Conservation (phyloP, 2,113 vertebrate genomes). For the Macroglossus sobrinus region DNA sequence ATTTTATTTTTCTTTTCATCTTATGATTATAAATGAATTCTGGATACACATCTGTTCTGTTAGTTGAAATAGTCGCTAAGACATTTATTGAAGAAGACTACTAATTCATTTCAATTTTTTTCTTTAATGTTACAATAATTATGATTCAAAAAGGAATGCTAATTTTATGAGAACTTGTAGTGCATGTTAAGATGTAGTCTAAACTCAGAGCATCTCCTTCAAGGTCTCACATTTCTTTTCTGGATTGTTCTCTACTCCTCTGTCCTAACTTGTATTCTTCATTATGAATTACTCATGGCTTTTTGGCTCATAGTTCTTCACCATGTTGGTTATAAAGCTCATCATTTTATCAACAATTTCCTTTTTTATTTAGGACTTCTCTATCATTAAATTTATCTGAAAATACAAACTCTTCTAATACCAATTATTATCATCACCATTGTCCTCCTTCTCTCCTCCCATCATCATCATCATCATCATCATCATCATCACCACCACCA, state of each 20-base stretch:
- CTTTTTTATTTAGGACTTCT: background rate
- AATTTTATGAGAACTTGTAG: constrained; percentile 55
- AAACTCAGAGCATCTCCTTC: constrained; percentile 21
- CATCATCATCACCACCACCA: background rate
- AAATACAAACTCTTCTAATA: background rate
- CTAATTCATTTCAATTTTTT: constrained; percentile 78
- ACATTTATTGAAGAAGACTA: constrained; percentile 76
- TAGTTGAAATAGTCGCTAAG: constrained; percentile 67
- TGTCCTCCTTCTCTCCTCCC: no score
- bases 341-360: background rate
- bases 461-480: background rate
- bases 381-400: background rate
- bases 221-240: constrained; percentile 38
- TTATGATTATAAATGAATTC: constrained; percentile 69
- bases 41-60: constrained; percentile 70
- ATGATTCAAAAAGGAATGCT: constrained; percentile 71
- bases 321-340: background rate
- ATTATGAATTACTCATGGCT: background rate
- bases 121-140: constrained; percentile 76
- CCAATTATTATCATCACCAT: background rate
- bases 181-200: constrained; percentile 65
- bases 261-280: background rate
- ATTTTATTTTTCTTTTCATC: constrained; percentile 70
- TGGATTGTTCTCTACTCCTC: background rate
- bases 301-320: background rate